A percentile compares a stretch with the other conserved stretches of the same genome.
phyloP scores from a whole-genome alignment of 2,888 invertebrate species.

The Osmoderma eremita region DNA sequence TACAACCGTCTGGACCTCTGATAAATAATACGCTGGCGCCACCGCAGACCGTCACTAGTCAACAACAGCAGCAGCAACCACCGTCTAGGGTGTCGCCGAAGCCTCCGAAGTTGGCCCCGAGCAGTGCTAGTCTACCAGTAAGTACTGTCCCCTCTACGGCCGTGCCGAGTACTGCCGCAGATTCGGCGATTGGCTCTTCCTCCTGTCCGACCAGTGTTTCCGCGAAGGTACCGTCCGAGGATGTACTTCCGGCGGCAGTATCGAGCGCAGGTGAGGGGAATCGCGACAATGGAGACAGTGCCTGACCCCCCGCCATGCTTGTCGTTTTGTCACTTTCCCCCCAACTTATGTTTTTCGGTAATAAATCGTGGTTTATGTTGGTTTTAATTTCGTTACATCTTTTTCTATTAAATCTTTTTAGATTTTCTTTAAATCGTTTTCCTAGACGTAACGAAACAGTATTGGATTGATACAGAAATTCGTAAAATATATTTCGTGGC shows the following conservation, averaged over 20 bases:
- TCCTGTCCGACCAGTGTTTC: constrained; percentile 39
- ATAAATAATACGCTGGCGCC: constrained; percentile 56
- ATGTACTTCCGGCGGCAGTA: constrained; percentile 44
- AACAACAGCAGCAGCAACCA: constrained; percentile 51
- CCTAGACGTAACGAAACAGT: too few relatives aligned
- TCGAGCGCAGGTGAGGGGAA: constrained; percentile 61
- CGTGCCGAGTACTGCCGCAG: constrained; percentile 43
- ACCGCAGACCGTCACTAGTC: constrained; percentile 50
- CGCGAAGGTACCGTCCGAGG: constrained; percentile 41
- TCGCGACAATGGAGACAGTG: constrained; percentile 62
- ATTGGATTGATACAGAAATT: too few relatives aligned
- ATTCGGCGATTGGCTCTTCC: constrained; percentile 32
- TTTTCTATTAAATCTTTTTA: constrained; percentile 29
- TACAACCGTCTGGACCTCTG: constrained; percentile 61
- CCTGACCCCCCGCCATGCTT: constrained; percentile 61
- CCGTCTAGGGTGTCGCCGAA: constrained; percentile 54
- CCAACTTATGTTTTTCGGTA: constrained; percentile 60
- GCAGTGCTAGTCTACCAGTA: constrained; percentile 48
- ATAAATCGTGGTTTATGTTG: constrained; percentile 59
- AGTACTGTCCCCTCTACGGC: constrained; percentile 48
- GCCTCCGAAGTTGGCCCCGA: constrained; percentile 48
- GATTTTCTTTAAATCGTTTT: constrained; percentile 26
- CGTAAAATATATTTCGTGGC: too few relatives aligned
- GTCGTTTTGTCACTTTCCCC: constrained; percentile 58
- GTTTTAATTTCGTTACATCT: constrained; percentile 40